phyloP scores from a whole-genome alignment of 23 tunicate species.

The Halocynthia roretzi region DNA sequence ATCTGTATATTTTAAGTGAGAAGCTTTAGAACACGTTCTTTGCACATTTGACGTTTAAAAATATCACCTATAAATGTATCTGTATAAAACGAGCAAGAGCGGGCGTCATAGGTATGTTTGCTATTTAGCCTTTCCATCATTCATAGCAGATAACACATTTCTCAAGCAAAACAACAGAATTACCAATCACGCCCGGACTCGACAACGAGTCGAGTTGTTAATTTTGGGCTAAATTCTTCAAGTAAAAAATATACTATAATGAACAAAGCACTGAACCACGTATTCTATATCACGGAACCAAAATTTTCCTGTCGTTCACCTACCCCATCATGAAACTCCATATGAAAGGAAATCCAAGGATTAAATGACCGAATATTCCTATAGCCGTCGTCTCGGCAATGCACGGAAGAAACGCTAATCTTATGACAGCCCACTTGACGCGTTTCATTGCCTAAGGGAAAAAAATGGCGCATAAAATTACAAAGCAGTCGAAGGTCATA shows the following conservation, averaged over 20 bases:
- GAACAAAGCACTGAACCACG: neutral
- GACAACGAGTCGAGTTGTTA: too few relatives aligned
- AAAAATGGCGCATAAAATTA: too few relatives aligned
- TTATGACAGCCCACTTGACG: slow-evolving; percentile 77
- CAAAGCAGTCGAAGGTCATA: too few relatives aligned
- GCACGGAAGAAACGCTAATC: slow-evolving; percentile 83
- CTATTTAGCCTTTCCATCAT: too few relatives aligned
- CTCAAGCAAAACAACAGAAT: too few relatives aligned
- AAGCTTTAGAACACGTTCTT: too few relatives aligned
- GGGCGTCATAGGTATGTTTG: neutral
- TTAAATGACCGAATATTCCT: slow-evolving; percentile 40
- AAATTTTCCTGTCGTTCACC: neutral
- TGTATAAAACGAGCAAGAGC: neutral
- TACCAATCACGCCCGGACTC: too few relatives aligned
- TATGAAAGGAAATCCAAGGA: slow-evolving; percentile 44
- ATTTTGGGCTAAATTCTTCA: too few relatives aligned
- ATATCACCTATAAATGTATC: neutral
- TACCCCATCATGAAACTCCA: slow-evolving; percentile 95
- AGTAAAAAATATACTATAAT: neutral
- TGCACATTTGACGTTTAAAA: too few relatives aligned
- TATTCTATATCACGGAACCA: neutral
- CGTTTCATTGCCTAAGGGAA: slow-evolving; percentile 46
- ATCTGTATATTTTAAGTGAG: too few relatives aligned
- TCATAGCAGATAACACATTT: too few relatives aligned
- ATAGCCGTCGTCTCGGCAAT: slow-evolving; percentile 42